Conservation (phyloP, 2,113 vertebrate genomes). For the Plotosus lineatus region DNA sequence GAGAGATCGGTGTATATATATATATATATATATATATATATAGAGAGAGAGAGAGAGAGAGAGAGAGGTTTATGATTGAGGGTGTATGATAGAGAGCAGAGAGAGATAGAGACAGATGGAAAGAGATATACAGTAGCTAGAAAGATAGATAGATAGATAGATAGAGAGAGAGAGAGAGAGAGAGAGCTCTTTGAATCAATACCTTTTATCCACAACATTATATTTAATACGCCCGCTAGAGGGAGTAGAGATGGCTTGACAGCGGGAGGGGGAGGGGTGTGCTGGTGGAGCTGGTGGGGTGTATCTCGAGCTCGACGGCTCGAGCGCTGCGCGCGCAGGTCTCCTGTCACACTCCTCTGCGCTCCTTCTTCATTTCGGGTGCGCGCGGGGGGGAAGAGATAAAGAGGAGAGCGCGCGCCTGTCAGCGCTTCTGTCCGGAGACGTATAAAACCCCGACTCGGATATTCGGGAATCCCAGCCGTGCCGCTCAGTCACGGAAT, state of each 20-base stretch:
- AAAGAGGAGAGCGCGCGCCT: constrained; percentile 56
- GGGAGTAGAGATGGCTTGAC: constrained; percentile 22
- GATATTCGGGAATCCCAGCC: no score
- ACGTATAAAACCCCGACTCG: not conserved
- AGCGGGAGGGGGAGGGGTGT: not conserved
- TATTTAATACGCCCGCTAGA: not conserved
- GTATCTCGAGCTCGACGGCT: constrained; percentile 30
- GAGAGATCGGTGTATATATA: no score
- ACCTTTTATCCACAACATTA: not conserved
- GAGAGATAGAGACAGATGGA: not conserved
- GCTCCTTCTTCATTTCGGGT: constrained; percentile 41
- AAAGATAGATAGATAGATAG: not conserved
- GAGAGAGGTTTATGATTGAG: no score
- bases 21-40: not conserved
- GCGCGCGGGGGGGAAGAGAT: constrained; percentile 43
- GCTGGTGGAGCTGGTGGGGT: not conserved
- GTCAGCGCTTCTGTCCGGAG: constrained; percentile 6
- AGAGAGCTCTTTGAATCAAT: not conserved
- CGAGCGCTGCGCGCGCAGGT: constrained; percentile 69
- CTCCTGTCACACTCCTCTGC: constrained; percentile 57
- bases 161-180: not conserved
- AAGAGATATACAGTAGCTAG: no score
- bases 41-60: not conserved
- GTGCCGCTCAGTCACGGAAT: not conserved
- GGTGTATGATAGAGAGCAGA: no score